phyloP scores from a whole-genome alignment of 2,797 vertebrate genomes.

The Molossus alvarezi region DNA sequence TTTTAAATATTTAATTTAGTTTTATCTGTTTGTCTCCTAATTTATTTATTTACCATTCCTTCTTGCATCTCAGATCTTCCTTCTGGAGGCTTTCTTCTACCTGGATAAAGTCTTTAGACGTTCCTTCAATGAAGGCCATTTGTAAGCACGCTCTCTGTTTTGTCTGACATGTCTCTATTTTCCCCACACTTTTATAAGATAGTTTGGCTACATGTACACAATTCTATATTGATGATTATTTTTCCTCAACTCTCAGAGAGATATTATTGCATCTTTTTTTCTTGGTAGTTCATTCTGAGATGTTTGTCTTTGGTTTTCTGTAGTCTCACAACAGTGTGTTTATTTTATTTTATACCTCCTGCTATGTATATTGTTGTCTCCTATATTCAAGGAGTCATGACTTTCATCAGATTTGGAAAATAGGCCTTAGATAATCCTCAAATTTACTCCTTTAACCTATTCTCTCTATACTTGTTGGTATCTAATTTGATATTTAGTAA shows the following conservation, averaged over 20 bases:
- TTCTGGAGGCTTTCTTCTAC: background rate
- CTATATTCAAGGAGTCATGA: background rate
- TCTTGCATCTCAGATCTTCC: background rate
- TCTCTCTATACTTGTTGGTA: background rate
- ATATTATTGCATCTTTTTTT: background rate
- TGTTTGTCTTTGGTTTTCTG: background rate
- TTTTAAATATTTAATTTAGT: constrained; percentile 25
- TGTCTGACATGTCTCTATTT: background rate
- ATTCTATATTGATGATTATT: background rate
- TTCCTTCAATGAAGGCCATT: background rate
- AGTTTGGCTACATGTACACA: background rate
- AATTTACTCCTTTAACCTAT: background rate
- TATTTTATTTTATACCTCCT: background rate
- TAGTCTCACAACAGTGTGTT: background rate
- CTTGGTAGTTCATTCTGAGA: background rate
- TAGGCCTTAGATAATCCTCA: background rate
- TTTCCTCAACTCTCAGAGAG: background rate
- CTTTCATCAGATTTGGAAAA: constrained; percentile 12
- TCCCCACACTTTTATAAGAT: background rate
- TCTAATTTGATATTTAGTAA: background rate
- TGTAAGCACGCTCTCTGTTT: background rate
- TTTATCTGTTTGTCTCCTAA: constrained; percentile 44
- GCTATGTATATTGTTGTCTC: background rate
- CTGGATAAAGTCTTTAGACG: constrained; percentile 4
- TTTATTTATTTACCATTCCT: constrained; percentile 10